These are phyloP conservation scores for Tetanocera ferruginea DNA, from an alignment of 2,888 invertebrate species.

Conservation along the genomic window DNA sequence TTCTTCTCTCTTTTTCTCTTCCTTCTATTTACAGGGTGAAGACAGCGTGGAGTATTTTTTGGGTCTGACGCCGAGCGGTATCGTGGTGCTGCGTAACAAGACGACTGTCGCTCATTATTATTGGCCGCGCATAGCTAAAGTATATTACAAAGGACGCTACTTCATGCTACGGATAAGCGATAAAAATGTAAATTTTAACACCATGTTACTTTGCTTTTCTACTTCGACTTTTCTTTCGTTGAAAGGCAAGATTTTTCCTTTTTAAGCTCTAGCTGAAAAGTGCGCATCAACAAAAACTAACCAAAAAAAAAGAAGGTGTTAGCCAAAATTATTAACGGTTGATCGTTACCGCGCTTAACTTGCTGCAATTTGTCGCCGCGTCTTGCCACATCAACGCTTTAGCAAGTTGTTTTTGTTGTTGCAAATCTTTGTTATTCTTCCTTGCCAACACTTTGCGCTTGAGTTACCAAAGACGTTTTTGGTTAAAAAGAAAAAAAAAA, in stretches of 20 bases:
- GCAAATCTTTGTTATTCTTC: too few relatives aligned
- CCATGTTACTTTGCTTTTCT: conserved; percentile 17
- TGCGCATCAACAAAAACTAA: background rate
- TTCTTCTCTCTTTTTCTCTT: conserved; percentile 37
- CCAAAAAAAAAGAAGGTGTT: background rate
- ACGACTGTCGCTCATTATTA: conserved; percentile 97
- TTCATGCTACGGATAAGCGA: conserved; percentile 97
- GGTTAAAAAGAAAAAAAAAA: too few relatives aligned
- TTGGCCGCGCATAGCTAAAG: conserved; percentile 97
- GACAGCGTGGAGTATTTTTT: conserved; percentile 97
- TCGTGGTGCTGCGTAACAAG: conserved; percentile 94
- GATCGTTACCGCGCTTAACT: background rate
- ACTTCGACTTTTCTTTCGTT: conserved; percentile 28
- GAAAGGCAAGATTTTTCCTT: background rate
- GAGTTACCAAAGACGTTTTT: too few relatives aligned
- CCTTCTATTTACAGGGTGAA: conserved; percentile 80
- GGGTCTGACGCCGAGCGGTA: conserved; percentile 95
- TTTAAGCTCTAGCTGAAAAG: background rate
- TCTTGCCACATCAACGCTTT: background rate
- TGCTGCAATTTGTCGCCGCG: background rate
- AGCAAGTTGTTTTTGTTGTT: conserved; percentile 41
- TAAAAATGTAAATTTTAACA: conserved; percentile 84
- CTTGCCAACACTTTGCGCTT: background rate
- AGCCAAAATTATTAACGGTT: conserved; percentile 7
- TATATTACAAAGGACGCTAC: conserved; percentile 95